Evolutionary conservation across 2,797 vertebrate species (phyloP).

Genomic region (Falco naumanni): DNA sequence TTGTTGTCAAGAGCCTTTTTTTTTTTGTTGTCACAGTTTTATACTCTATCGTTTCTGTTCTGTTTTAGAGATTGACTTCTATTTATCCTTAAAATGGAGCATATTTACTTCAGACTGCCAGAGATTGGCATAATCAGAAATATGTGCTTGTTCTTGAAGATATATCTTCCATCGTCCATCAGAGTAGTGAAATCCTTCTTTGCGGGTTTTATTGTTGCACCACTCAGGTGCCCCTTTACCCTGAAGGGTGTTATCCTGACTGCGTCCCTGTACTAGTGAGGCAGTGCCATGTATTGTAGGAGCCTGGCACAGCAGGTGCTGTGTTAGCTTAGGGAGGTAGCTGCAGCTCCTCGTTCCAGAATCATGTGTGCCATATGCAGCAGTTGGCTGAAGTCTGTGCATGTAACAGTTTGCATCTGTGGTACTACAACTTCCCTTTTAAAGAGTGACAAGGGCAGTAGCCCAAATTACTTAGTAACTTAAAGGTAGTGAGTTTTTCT

Average conservation of each 20-base stretch:
- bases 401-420: neutral
- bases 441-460: neutral
- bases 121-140: neutral
- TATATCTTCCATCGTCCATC: neutral
- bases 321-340: neutral
- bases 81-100: neutral
- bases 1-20: neutral
- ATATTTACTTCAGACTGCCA: neutral
- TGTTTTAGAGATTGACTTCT: neutral
- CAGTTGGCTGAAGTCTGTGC: neutral
- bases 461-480: no score
- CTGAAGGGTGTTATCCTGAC: neutral
- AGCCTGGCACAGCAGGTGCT: neutral
- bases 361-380: neutral
- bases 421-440: neutral
- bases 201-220: neutral
- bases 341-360: neutral
- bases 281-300: neutral
- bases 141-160: neutral
- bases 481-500: neutral
- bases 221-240: neutral
- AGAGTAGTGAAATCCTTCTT: neutral
- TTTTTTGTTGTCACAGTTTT: neutral
- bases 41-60: neutral
- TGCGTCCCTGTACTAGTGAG: neutral